Conservation (phyloP, 2,888 invertebrate species). For the Polymixis flavicincta region DNA sequence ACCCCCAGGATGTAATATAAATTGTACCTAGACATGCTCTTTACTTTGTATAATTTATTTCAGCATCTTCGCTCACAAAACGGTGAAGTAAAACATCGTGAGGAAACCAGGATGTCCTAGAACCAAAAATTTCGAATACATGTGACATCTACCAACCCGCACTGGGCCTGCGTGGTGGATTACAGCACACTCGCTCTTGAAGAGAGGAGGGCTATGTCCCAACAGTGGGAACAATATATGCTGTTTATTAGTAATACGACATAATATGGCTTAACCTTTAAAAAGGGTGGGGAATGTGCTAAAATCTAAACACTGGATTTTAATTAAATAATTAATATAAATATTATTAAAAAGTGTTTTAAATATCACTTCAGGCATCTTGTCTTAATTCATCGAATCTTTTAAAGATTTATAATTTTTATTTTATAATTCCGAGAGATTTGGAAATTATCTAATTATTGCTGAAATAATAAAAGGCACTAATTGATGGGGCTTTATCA, state of each 20-base stretch:
- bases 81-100: too few species aligned
- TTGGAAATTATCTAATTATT: background rate
- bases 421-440: background rate
- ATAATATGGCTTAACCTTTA: slow-evolving; percentile 1
- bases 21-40: background rate
- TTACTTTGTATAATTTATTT: too few species aligned
- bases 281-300: slow-evolving; percentile 33
- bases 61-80: too few species aligned
- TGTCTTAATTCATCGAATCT: background rate
- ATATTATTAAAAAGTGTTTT: background rate
- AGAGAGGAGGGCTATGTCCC: too few species aligned
- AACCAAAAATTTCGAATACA: too few species aligned
- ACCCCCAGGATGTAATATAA: background rate
- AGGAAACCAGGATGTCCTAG: too few species aligned
- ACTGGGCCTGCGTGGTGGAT: too few species aligned
- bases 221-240: too few species aligned
- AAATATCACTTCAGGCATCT: slow-evolving; percentile 20
- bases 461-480: slow-evolving; percentile 12
- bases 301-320: slow-evolving; percentile 24
- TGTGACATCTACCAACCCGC: too few species aligned
- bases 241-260: background rate
- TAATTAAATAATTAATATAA: slow-evolving; percentile 6
- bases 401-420: background rate
- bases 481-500: background rate
- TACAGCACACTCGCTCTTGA: too few species aligned